phyloP scores from a whole-genome alignment of 2,113 vertebrate species.

The Micronycteris hirsuta region DNA sequence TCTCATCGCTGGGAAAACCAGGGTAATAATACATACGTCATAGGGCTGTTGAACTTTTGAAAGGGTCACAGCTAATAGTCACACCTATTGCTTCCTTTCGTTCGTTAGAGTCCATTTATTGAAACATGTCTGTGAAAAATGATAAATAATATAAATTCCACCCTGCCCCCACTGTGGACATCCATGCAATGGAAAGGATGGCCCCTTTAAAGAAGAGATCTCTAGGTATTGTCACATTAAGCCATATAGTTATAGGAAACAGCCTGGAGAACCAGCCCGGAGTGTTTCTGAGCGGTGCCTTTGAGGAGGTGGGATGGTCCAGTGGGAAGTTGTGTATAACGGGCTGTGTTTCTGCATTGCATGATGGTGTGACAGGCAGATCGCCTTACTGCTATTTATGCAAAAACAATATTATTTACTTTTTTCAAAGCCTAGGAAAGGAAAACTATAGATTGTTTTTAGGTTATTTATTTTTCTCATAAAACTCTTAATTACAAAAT shows the following conservation, averaged over 20 bases:
- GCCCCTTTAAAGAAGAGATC: background rate
- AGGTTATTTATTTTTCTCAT: background rate
- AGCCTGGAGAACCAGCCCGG: accelerated
- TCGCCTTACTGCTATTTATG: background rate
- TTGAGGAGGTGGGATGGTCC: background rate
- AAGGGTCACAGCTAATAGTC: background rate
- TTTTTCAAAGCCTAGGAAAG: background rate
- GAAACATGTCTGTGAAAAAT: background rate
- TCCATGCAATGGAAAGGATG: background rate
- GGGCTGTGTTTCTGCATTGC: background rate
- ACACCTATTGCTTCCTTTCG: background rate
- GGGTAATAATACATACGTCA: background rate
- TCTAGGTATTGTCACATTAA: background rate
- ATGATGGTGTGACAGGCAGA: background rate
- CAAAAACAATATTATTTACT: background rate
- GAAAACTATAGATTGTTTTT: background rate
- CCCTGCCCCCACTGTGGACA: background rate
- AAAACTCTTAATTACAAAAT: background rate
- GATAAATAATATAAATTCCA: background rate
- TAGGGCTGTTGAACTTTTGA: background rate
- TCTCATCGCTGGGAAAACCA: background rate
- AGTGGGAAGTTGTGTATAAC: background rate
- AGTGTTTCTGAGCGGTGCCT: background rate
- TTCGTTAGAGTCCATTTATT: background rate
- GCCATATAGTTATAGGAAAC: background rate